Evolutionary conservation across 2,113 vertebrate genomes (phyloP).

Genomic region (Pseudois nayaur): DNA sequence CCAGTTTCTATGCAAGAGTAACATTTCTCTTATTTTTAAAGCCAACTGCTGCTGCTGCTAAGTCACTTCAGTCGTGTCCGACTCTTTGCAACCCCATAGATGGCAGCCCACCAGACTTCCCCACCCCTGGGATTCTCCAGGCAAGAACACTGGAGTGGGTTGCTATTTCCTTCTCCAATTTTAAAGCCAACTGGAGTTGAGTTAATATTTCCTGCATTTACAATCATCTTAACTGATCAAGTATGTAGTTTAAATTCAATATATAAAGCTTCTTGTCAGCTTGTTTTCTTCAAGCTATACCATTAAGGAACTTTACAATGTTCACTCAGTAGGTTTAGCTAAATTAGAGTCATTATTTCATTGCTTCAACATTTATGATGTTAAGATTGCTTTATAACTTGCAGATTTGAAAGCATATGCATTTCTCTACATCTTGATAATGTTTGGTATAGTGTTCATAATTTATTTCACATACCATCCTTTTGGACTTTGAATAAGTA

Average conservation of each 20-base stretch:
- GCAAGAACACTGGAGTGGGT: too few relatives aligned
- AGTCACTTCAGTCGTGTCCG: rapidly evolving
- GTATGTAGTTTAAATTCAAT: background rate
- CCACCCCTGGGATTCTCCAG: too few relatives aligned
- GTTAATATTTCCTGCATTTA: background rate
- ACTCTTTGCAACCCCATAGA: too few relatives aligned
- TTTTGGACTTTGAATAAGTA: background rate
- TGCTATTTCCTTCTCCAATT: background rate
- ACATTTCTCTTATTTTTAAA: background rate
- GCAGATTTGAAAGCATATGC: background rate
- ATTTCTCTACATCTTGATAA: background rate
- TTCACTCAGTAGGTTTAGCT: background rate
- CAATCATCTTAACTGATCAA: background rate
- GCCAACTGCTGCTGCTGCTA: background rate
- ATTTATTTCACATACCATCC: background rate
- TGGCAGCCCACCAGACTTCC: too few relatives aligned
- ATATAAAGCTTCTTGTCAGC: background rate
- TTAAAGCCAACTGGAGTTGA: background rate
- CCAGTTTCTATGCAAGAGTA: background rate
- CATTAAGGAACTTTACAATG: background rate
- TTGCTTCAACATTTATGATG: background rate
- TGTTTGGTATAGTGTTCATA: background rate
- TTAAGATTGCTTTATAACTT: background rate
- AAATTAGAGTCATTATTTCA: background rate
- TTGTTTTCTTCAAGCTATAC: background rate